These are phyloP conservation scores for silkworm (Bombyx mori) DNA, from an alignment of 1,140 invertebrate genomes.

Conservation along the genomic window DNA sequence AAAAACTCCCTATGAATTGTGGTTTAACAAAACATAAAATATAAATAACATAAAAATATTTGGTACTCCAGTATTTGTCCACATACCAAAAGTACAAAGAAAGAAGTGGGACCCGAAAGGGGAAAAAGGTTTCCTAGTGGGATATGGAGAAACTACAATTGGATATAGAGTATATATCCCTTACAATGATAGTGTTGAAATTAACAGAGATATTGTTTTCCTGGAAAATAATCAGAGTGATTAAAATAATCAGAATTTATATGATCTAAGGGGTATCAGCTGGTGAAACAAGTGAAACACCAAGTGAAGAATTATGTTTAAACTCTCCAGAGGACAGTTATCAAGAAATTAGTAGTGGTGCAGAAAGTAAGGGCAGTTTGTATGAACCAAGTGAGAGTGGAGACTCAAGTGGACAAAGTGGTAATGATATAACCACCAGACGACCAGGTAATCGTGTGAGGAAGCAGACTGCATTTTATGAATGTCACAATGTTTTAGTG, in stretches of 20 bases:
- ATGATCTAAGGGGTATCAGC: not conserved
- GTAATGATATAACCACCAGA: not conserved
- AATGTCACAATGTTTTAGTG: not conserved
- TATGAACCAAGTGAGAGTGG: not conserved
- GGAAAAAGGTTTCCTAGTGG: slow-evolving; percentile 41
- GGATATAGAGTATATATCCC: slow-evolving; percentile 35
- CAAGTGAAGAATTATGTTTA: too few species aligned
- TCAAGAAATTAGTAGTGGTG: too few species aligned
- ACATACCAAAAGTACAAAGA: slow-evolving; percentile 45
- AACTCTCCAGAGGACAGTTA: too few species aligned
- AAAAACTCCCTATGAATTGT: slow-evolving; percentile 47
- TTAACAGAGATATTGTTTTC: slow-evolving; percentile 30
- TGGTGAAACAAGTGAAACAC: too few species aligned
- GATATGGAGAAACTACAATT: slow-evolving; percentile 42
- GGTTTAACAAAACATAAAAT: slow-evolving; percentile 26
- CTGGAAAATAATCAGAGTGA: slow-evolving; percentile 1
- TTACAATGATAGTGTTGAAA: slow-evolving; percentile 17
- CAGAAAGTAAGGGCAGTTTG: not conserved
- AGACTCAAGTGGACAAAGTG: not conserved
- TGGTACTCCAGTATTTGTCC: slow-evolving; percentile 33
- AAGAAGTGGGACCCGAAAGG: slow-evolving; percentile 46
- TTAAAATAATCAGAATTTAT: slow-evolving; percentile 5
- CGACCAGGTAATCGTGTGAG: not conserved
- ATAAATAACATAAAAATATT: slow-evolving; percentile 36
- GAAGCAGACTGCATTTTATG: not conserved